Base-by-base conservation (phyloP, 1,140 invertebrate genomes). In the Heterodera carotae region DNA sequence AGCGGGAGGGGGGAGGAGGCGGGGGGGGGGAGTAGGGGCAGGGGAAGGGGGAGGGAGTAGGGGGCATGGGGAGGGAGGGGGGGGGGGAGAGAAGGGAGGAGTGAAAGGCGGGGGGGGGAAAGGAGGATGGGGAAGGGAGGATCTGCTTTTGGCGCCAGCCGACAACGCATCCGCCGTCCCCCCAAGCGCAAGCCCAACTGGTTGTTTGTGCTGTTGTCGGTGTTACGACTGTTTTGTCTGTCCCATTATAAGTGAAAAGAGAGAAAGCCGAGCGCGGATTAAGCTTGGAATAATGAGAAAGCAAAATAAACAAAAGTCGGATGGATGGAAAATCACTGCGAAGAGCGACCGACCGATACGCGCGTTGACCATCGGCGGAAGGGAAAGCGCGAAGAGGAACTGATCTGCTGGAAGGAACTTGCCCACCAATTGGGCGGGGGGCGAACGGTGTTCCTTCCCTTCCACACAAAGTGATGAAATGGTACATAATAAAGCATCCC, bases 131-230 rank as follows among this genome's bases (percentile, higher is more conserved):
- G 48, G 48, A 3, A 3, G 18, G 62, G 62, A 22, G 62, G 22
- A 66, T 66, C 62, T 66, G 62, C 62, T 66, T 66, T 66, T 66
- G 62, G 62, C 62, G 62, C 27, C 62, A 34, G 3, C 2, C 27
- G 8, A 27, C 59, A 62, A 27, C 25, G 5, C 62, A 66, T 15
- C 62, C 33, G 6, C 33, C 62, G 25, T 25, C 62, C 10, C 62
- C 62, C 27, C 27, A 6, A n/a, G n/a, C 10, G n/a, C 62, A 7
- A 15, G 27, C 12, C 8, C 62, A 66, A 66, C 62, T 34, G 33
- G 62, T 66, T 66, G 39, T 43, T 12, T 43, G 39, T 43, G 62
- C 22, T 66, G 10, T 29, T 0, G 0, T 34, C n/a, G n/a, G n/a
- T n/a, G n/a, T n/a, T n/a, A n/a, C n/a, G 48, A 22, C 15, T 53